Evolutionary conservation across 2,113 vertebrate genomes (phyloP).

Genomic region (Callionymus lyra): DNA sequence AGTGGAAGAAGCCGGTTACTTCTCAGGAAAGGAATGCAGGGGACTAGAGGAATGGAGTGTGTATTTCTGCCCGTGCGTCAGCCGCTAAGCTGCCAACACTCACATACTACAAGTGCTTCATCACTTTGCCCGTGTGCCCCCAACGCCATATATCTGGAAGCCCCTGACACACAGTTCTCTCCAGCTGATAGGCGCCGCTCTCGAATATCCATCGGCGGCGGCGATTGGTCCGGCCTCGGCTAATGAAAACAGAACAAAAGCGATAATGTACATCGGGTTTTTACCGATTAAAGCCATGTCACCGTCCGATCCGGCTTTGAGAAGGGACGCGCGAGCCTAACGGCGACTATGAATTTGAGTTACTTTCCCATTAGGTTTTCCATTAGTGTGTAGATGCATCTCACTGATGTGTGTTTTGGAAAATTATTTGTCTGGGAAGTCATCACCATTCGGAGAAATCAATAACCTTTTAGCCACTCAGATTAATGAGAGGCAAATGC

Average conservation of each 20-base stretch:
- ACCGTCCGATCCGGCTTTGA: slow-evolving; percentile 29
- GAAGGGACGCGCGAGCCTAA: slow-evolving; percentile 19
- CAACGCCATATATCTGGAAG: slow-evolving; percentile 38
- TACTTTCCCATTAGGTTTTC: slow-evolving; percentile 62
- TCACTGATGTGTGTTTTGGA: slow-evolving; percentile 49
- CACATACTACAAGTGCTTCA: slow-evolving; percentile 34
- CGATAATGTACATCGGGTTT: slow-evolving; percentile 36
- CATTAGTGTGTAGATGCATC: slow-evolving; percentile 54
- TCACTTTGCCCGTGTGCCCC: slow-evolving; percentile 35
- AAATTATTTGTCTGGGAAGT: slow-evolving; percentile 66
- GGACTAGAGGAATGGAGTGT: slow-evolving; percentile 19
- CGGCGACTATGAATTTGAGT: slow-evolving; percentile 35
- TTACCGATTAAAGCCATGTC: slow-evolving; percentile 29
- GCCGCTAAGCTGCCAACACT: slow-evolving; percentile 30
- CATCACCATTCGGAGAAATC: slow-evolving; percentile 57
- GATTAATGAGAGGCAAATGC: slow-evolving; percentile 65
- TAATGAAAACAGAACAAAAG: slow-evolving; percentile 39
- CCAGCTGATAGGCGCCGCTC: slow-evolving; percentile 30
- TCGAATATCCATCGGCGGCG: slow-evolving; percentile 35
- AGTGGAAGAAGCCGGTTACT: slow-evolving; percentile 45
- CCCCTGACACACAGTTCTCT: slow-evolving; percentile 37
- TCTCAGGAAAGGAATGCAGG: slow-evolving; percentile 51
- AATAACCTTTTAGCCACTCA: slow-evolving; percentile 67
- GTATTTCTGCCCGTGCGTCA: slow-evolving; percentile 29
- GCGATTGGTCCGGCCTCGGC: slow-evolving; percentile 21